These are phyloP conservation scores for Onychostoma macrolepis DNA, from an alignment of 2,113 vertebrate genomes.

Conservation along the genomic window DNA sequence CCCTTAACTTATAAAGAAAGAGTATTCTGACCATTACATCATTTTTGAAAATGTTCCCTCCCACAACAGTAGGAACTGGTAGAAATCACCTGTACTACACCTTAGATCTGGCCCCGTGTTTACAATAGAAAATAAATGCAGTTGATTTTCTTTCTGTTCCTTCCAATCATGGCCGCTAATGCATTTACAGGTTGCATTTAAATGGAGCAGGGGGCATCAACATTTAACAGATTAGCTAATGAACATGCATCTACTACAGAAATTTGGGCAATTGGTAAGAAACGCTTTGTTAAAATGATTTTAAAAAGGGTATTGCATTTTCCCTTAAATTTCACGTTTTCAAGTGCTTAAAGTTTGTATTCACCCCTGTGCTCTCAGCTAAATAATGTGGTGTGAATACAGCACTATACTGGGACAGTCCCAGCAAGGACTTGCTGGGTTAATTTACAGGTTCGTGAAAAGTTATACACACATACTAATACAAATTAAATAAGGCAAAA, in stretches of 20 bases:
- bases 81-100: slow-evolving; percentile 50
- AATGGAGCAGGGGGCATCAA: slow-evolving; percentile 6
- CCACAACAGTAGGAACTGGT: slow-evolving; percentile 63
- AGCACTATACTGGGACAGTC: slow-evolving; percentile 4
- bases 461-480: not conserved
- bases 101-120: slow-evolving; percentile 40
- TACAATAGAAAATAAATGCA: slow-evolving; percentile 27
- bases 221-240: slow-evolving; percentile 9
- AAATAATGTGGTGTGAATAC: not conserved
- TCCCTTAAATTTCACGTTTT: not conserved
- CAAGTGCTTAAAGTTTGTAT: slow-evolving; percentile 8
- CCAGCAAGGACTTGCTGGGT: not conserved
- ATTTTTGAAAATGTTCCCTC: slow-evolving; percentile 53
- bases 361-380: slow-evolving; percentile 23
- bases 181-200: not conserved
- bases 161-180: not conserved
- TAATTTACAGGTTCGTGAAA: slow-evolving; percentile 1
- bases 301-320: slow-evolving; percentile 5
- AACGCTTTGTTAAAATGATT: not conserved
- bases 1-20: slow-evolving; percentile 65
- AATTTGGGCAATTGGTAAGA: slow-evolving; percentile 21
- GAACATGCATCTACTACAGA: slow-evolving; percentile 2
- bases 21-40: slow-evolving; percentile 58
- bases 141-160: not conserved
- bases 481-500: slow-evolving; percentile 12